Base-by-base conservation (phyloP, 2,797 vertebrate genomes). In the Synanceia verrucosa region DNA sequence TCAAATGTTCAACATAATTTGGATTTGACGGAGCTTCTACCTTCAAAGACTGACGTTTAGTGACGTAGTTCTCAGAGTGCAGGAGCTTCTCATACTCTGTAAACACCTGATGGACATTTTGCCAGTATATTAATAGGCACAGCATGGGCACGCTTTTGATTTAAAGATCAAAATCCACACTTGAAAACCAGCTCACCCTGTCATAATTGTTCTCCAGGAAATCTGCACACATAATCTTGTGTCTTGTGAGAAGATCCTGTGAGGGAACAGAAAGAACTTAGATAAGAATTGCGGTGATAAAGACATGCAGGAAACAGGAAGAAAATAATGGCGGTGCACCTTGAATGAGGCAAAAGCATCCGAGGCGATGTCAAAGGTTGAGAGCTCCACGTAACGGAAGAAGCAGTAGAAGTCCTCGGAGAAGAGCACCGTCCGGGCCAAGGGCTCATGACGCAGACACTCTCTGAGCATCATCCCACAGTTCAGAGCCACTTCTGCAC, bases 401-500 rank as follows among this genome's bases (percentile, higher is more conserved):
- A 95, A 95, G 76, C 90, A 87, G 87, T 79, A 94, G 82, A 95
- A 94, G 12, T 95, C 93, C 50, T 94, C 94, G 2, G 94, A 95
- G 88, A 93, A 92, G 64, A 95, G 93, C 63, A 95, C 87, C 0
- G 85, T 94, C 62, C 93, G 86, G 4, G 94, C 94, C 78, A 95
- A 62, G 18, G 95, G 94, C 83, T 95, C 95, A 5, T 95, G 94
- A 23, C 94, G 94, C 61, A 95, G 90, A 31, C 94, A 95, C 80
- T 95, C 95, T 36, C 95, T 91, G 75, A 95, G 87, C 94, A 95
- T 95, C 93, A 95, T 95, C 46, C 95, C 95, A 68, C 95, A 95
- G 86, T 95, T 95, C 64, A 95, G 89, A 66, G 95, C 95, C 86
- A 95, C 94, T 76, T 95, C 95, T 43, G 92, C 79, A 53, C 81